Base-by-base conservation (phyloP, 2,113 vertebrate species). In the Ceyx cyanopectus region DNA sequence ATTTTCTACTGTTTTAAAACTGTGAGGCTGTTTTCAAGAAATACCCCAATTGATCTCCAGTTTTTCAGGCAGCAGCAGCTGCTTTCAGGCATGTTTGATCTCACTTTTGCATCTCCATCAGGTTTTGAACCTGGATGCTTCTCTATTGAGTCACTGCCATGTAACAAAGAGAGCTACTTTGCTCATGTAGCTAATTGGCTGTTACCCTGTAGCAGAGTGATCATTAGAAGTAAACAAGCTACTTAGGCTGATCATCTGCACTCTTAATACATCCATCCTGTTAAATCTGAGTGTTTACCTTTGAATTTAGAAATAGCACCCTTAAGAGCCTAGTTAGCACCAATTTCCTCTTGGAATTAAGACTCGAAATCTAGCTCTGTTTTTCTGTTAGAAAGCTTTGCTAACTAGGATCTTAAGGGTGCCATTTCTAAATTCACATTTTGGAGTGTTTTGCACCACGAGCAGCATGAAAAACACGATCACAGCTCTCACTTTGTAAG, bases 1-100 rank as follows among this genome's bases (percentile, higher is more conserved):
- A 75, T 93, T 96, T 96, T 60, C 81, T 85, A 87, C 56, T 75
- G 22, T 66, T 93, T 75, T 61, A 86, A 90, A 88, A 68, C 46
- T 61, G 62, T 76, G 48, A 89, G 29, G 18, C 7, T 16, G 17
- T 82, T 92, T 94, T 45, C 6, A 23, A 90, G 74, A 85, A 89
- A 48, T 57, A 58, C 74, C n/a, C 61, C 53, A 46, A 7, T 20
- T 60, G 46, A 32, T 29, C 21, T 34, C 27, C 58, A 68, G 0
- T 23, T 68, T 86, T 86, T 57, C n/a, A 83, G 60, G 34, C 46
- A 89, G 22, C 45, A 81, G 11, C 51, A 70, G 77, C 21, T 29
- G 43, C 13, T 77, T 73, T 62, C 40, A 62, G 65, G 57, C 16
- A 62, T 30, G 26, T 58, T 60, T 65, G 41, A 10, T 21, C 60